Conservation (phyloP, 2,797 vertebrate genomes). For the Tamandua tetradactyla region DNA sequence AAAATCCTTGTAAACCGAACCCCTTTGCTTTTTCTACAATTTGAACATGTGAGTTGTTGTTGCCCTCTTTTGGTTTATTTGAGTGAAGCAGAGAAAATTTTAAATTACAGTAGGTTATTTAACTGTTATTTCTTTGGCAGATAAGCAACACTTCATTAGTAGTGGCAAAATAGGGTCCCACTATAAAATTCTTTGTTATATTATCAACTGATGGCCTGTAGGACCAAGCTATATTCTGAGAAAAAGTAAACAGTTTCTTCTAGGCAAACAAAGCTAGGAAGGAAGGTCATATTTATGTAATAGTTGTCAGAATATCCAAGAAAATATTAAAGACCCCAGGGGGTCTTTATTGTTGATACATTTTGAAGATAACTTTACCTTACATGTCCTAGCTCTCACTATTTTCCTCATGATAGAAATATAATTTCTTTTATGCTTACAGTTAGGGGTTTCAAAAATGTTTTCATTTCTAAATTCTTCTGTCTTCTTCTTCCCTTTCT, state of each 20-base stretch:
- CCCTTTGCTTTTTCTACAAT: background rate
- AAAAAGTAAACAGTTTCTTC: background rate
- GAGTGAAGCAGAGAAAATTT: background rate
- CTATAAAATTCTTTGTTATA: background rate
- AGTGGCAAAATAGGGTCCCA: background rate
- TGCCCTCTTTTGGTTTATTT: conserved; percentile 80
- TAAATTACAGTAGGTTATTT: conserved; percentile 34
- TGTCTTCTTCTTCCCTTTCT: background rate
- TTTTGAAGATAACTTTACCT: conserved; percentile 29
- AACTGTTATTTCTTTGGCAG: conserved; percentile 16
- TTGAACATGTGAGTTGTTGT: conserved; percentile 11
- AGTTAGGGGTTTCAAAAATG: background rate
- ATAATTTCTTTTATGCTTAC: conserved; percentile 39
- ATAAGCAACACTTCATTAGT: background rate
- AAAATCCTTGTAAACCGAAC: background rate
- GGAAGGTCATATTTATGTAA: background rate
- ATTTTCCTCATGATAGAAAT: conserved; percentile 24
- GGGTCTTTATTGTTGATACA: background rate
- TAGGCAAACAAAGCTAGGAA: conserved; percentile 14
- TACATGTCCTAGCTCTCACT: background rate
- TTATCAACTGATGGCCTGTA: background rate
- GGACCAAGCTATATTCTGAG: background rate
- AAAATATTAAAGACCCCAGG: background rate
- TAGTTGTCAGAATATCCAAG: background rate
- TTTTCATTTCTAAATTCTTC: conserved; percentile 32